phyloP scores from a whole-genome alignment of 2,113 vertebrate species.

The Cebus imitator region DNA sequence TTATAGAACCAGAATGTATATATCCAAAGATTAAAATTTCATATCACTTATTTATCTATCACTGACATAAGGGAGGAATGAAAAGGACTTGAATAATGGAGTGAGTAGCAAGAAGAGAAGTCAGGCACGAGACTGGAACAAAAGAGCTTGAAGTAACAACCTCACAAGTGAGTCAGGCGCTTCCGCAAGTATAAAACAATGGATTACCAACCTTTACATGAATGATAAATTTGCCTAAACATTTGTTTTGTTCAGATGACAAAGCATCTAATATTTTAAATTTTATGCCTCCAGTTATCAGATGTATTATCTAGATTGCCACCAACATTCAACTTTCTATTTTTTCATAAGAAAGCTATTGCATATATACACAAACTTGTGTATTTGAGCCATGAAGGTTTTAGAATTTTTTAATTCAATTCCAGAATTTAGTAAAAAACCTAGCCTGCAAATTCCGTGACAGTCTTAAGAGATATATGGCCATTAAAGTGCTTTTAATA shows the following conservation, averaged over 20 bases:
- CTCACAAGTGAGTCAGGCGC: too few relatives aligned
- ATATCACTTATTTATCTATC: background rate
- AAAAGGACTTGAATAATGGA: background rate
- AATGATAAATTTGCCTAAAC: background rate
- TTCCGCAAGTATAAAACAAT: background rate
- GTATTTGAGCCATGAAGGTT: background rate
- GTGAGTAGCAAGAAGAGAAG: background rate
- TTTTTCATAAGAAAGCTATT: background rate
- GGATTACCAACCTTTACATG: background rate
- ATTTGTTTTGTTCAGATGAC: background rate
- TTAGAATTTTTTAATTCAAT: background rate
- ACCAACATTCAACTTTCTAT: background rate
- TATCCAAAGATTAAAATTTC: background rate
- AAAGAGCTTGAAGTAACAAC: background rate
- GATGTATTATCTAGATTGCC: background rate
- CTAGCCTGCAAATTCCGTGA: background rate
- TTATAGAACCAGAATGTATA: background rate
- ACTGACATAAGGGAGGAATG: background rate
- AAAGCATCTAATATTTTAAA: background rate
- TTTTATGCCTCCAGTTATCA: background rate
- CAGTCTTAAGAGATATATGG: background rate
- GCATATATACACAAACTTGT: background rate
- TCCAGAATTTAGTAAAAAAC: background rate
- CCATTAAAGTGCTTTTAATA: background rate
- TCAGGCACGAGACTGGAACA: background rate